Evolutionary conservation across 2,113 vertebrate genomes (phyloP).

Genomic region (Aspidoscelis tigris): DNA sequence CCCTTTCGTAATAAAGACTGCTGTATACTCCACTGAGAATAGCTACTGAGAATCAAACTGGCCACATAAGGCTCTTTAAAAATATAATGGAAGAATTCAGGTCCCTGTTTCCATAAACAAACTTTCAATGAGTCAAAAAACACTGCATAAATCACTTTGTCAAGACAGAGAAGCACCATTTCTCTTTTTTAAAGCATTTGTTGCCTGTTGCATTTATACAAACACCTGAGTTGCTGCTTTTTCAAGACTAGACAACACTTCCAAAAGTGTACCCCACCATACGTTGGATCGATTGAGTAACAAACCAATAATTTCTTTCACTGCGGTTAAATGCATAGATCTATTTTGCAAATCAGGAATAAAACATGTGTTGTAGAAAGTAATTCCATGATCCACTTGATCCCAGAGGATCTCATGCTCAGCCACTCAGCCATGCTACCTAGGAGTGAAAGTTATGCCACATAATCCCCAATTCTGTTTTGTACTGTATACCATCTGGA

Average conservation of each 20-base stretch:
- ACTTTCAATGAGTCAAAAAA: neutral
- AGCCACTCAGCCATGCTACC: conserved; percentile 65
- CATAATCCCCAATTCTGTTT: conserved; percentile 63
- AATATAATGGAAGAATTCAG: neutral
- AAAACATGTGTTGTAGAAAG: conserved; percentile 62
- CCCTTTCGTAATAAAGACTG: neutral
- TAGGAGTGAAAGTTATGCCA: conserved; percentile 71
- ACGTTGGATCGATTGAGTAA: conserved; percentile 37
- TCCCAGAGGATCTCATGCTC: conserved; percentile 61
- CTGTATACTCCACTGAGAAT: too few species aligned
- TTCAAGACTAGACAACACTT: conserved; percentile 46
- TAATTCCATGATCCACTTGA: conserved; percentile 66
- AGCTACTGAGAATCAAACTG: neutral
- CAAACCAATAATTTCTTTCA: conserved; percentile 50
- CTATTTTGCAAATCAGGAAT: conserved; percentile 67
- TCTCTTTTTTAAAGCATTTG: neutral
- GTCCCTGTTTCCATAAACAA: neutral
- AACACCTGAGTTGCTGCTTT: conserved; percentile 53
- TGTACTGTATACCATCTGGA: conserved; percentile 65
- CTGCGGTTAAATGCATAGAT: conserved; percentile 60
- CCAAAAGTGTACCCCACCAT: conserved; percentile 59
- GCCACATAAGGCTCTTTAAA: neutral
- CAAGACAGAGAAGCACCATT: neutral
- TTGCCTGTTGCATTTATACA: neutral
- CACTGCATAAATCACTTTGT: conserved; percentile 45